Conservation (phyloP, 2,888 invertebrate species). For the Drosophila birchii region DNA sequence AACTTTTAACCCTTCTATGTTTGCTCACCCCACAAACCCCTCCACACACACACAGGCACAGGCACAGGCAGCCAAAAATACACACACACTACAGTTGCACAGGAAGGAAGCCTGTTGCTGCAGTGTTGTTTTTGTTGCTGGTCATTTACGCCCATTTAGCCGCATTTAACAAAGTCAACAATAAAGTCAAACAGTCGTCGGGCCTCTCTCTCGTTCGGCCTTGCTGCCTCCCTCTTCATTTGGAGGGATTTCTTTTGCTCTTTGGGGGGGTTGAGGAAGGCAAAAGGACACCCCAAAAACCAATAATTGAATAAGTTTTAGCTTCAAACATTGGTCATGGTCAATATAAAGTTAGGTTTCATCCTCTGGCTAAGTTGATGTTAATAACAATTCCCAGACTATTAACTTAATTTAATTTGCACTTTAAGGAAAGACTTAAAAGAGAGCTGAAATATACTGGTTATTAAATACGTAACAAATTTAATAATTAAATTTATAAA, state of each 20-base stretch:
- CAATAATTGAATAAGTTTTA: slow-evolving; percentile 61
- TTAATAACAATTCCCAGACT: background rate
- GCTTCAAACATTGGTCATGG: slow-evolving; percentile 19
- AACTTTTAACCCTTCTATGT: slow-evolving; percentile 48
- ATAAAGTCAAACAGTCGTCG: slow-evolving; percentile 69
- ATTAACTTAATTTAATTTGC: background rate
- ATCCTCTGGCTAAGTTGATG: background rate
- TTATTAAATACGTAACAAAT: background rate
- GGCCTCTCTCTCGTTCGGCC: slow-evolving; percentile 13
- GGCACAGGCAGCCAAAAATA: slow-evolving; percentile 18
- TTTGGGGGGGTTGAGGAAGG: background rate
- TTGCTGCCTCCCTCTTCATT: background rate
- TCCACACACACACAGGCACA: background rate
- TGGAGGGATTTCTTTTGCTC: background rate
- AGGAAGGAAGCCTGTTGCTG: slow-evolving; percentile 52
- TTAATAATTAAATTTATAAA: background rate
- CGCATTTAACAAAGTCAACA: slow-evolving; percentile 80
- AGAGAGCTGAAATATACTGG: background rate
- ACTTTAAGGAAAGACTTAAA: background rate
- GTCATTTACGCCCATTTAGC: slow-evolving; percentile 80
- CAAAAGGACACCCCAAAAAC: slow-evolving; percentile 23
- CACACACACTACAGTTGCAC: slow-evolving; percentile 15
- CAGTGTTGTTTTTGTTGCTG: slow-evolving; percentile 50
- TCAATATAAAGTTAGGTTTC: background rate
- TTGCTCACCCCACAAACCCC: slow-evolving; percentile 19